Evolutionary conservation across 2,888 invertebrate species (phyloP), one percentile per base, ranked within the genome.

Genomic region (Fabriciana adippe): DNA sequence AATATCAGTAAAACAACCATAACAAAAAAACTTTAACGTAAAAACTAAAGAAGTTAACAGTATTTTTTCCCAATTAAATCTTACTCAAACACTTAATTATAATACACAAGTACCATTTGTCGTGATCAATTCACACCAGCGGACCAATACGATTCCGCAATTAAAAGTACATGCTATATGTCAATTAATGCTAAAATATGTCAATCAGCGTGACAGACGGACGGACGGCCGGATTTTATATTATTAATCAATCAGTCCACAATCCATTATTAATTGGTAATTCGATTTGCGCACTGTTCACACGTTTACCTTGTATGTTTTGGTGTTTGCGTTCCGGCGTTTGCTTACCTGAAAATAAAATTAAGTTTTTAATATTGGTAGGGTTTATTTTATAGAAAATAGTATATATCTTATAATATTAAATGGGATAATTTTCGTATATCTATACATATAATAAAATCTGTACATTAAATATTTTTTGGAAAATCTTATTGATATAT

Each of bases 121-220:
- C 47, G 72, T 60, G 68, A 53, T 26, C 26, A 26, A 26, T 4
- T 26, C 26, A 4, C 69, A 72, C 73, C 53, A 63, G 69, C 60
- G 51, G 74, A 64, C 73, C 65, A 74, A 73, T 72, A 64, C 78
- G 78, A 72, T 73, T 76, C 65, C 79, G 80, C 85, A 86, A 86
- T 86, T 87, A 85, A 87, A 86, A 76, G 73, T 75, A 83, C 82
- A 81, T 79, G 79, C 79, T 77, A 81, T 72, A 75, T 77, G 89
- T 88, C 90, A 90, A 90, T 90, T 90, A 90, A 81, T 78, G 79
- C 78, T 81, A 83, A 87, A 89, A 88, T 80, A 81, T 84, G 89
- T 89, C 90, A 88, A 84, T 90, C 90, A 87, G 60, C 53, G 70
- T 69, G 73, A 64, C 67, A 73, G 72, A 72, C 77, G 69, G 72